phyloP scores from a whole-genome alignment of 2,113 vertebrate species.

The Cichladusa arquata region DNA sequence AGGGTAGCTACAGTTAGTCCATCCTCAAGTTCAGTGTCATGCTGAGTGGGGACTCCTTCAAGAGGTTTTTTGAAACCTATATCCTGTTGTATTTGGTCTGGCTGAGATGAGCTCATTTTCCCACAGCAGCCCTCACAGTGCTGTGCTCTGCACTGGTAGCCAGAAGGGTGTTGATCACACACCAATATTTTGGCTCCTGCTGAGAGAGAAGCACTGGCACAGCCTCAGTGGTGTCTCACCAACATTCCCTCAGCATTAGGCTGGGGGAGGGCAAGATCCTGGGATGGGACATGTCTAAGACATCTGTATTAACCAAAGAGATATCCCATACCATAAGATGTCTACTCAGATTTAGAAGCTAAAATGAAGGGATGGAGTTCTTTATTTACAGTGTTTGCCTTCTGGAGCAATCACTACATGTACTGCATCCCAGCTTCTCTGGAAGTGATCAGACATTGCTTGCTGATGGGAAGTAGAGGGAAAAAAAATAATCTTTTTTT shows the following conservation, averaged over 20 bases:
- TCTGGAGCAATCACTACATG: not conserved
- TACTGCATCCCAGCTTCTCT: not conserved
- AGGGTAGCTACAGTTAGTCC: not conserved
- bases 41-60: not conserved
- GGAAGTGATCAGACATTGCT: not conserved
- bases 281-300: rapidly evolving
- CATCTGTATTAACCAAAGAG: not conserved
- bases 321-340: too few species aligned
- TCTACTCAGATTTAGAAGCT: not conserved
- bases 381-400: not conserved
- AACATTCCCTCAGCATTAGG: not conserved
- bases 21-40: not conserved
- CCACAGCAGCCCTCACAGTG: rapidly evolving
- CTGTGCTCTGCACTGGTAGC: not conserved
- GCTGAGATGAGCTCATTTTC: not conserved
- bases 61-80: not conserved
- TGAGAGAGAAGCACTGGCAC: not conserved
- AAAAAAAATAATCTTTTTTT: not conserved
- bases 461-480: not conserved
- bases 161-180: not conserved
- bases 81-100: not conserved
- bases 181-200: not conserved
- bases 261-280: not conserved
- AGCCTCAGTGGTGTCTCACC: not conserved
- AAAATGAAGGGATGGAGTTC: not conserved